phyloP scores from a whole-genome alignment of 2,888 invertebrate species.

The Apamea sordens region DNA sequence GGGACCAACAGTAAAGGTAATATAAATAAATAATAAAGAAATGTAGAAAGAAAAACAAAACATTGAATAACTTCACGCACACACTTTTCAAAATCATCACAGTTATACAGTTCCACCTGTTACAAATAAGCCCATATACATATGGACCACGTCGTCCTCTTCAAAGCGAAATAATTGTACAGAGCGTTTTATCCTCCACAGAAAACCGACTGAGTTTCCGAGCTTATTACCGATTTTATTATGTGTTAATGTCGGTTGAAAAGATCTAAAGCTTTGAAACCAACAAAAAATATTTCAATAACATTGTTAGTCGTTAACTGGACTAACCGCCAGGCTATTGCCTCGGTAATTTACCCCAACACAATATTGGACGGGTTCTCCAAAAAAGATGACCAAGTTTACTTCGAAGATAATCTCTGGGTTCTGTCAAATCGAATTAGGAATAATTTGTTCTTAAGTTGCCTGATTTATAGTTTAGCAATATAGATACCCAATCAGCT shows the following conservation, averaged over 20 bases:
- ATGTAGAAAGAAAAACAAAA: not conserved
- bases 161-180: conserved; percentile 40
- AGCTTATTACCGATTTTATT: conserved; percentile 62
- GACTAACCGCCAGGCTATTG: conserved; percentile 69
- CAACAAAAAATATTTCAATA: conserved; percentile 69
- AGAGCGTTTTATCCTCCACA: conserved; percentile 36
- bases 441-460: not conserved
- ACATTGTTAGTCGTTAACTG: conserved; percentile 69
- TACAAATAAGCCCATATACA: conserved; percentile 9
- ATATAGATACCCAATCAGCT: not conserved
- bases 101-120: not conserved
- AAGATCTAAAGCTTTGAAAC: conserved; percentile 56
- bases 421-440: conserved; percentile 44
- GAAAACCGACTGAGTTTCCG: conserved; percentile 31
- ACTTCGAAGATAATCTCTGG: conserved; percentile 21
- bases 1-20: not conserved
- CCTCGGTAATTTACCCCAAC: conserved; percentile 64
- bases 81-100: not conserved
- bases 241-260: conserved; percentile 61
- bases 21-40: not conserved
- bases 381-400: conserved; percentile 52
- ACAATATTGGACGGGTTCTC: conserved; percentile 64
- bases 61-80: too few species aligned
- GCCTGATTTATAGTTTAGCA: not conserved
- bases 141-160: not conserved